Evolutionary conservation across 2,888 invertebrate genomes (phyloP).

Genomic region (Andrena flavipes): DNA sequence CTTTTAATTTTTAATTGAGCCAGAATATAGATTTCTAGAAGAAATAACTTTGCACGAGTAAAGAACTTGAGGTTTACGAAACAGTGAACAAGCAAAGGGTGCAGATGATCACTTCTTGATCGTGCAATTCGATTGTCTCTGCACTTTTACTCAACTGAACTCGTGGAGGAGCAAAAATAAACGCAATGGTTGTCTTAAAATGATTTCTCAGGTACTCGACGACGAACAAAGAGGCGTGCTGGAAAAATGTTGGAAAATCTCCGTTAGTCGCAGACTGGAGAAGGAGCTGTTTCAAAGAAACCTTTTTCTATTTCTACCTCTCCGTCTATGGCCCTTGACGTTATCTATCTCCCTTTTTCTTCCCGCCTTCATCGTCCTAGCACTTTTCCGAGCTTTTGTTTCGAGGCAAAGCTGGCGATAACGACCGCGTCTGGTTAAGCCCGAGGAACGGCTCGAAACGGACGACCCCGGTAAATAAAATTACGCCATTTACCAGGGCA

Average conservation of each 20-base stretch:
- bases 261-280: conserved; percentile 19
- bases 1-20: no score
- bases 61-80: no score
- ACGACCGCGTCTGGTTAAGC: conserved; percentile 57
- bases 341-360: conserved; percentile 49
- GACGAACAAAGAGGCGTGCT: conserved; percentile 31
- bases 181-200: conserved; percentile 23
- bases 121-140: no score
- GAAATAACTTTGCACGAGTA: no score
- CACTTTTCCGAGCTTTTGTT: conserved; percentile 60
- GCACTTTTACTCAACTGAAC: neutral
- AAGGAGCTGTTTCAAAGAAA: conserved; percentile 49
- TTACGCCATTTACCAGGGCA: conserved; percentile 47
- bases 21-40: no score
- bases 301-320: conserved; percentile 43
- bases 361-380: conserved; percentile 47
- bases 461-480: conserved; percentile 56
- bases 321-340: conserved; percentile 50
- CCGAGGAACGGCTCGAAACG: conserved; percentile 54
- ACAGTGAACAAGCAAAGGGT: no score
- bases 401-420: conserved; percentile 61
- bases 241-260: conserved; percentile 47
- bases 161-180: neutral
- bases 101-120: no score
- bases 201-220: conserved; percentile 23